Percentiles rank a stretch among this genome's conserved stretches.
Conservation (phyloP, 2,797 vertebrate genomes). For the Hyperoplus immaculatus region DNA sequence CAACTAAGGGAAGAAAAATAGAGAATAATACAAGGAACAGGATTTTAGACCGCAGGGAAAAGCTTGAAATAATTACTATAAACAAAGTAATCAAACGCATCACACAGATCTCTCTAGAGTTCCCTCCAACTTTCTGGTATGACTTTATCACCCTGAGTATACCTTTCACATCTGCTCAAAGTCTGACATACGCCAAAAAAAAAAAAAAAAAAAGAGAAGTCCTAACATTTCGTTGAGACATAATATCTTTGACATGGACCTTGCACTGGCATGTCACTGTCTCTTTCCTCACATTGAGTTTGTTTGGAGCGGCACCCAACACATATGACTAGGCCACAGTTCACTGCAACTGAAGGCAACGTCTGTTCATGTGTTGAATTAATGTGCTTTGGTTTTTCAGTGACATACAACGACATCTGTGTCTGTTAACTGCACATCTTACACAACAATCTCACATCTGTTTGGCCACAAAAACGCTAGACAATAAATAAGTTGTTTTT, state of each 20-base stretch:
- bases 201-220: background rate
- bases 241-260: constrained; percentile 35
- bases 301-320: constrained; percentile 27
- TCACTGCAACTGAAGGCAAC: constrained; percentile 48
- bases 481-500: constrained; percentile 5
- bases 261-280: constrained; percentile 37
- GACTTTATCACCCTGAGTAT: constrained; percentile 61
- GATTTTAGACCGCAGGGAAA: constrained; percentile 2
- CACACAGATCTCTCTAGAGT: constrained; percentile 19
- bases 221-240: constrained; percentile 15
- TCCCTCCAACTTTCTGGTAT: constrained; percentile 6
- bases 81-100: constrained; percentile 32
- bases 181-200: constrained; percentile 1
- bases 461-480: constrained; percentile 12
- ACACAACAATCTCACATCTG: constrained; percentile 21
- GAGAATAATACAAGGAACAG: too few relatives aligned
- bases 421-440: constrained; percentile 45
- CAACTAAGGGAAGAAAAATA: constrained; percentile 8
- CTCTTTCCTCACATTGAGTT: constrained; percentile 35
- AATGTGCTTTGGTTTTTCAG: constrained; percentile 67
- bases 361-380: constrained; percentile 48
- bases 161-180: constrained; percentile 32
- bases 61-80: background rate
- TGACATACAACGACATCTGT: constrained; percentile 31
- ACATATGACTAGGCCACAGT: constrained; percentile 47